Conservation (phyloP, 2,113 vertebrate genomes). For the Grallaria varia region DNA sequence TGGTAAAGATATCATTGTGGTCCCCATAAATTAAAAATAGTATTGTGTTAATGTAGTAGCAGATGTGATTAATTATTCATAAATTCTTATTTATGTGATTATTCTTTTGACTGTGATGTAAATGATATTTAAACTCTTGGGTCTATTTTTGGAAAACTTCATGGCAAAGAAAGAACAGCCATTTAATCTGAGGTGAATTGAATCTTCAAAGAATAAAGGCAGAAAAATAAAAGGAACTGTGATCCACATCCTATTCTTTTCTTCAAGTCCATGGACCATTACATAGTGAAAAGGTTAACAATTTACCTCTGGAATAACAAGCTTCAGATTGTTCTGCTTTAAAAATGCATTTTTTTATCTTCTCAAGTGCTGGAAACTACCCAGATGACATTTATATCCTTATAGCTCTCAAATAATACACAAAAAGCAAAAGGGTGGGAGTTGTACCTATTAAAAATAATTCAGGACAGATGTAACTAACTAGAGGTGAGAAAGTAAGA, state of each 20-base stretch:
- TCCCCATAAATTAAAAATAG: constrained; percentile 61
- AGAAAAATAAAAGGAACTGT: not conserved
- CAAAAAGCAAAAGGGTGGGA: not conserved
- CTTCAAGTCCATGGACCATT: not conserved
- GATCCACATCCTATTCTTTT: not conserved
- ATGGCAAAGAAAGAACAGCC: not conserved
- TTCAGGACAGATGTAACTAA: not conserved
- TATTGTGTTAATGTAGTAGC: constrained; percentile 40
- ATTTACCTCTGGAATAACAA: constrained; percentile 25
- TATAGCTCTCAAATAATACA: not conserved
- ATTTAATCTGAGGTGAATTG: not conserved
- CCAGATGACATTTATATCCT: not conserved
- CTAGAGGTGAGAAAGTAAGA: not conserved
- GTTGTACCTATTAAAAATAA: not conserved
- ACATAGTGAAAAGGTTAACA: constrained; percentile 6
- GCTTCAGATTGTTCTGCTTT: not conserved
- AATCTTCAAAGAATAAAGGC: not conserved
- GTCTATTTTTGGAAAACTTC: constrained; percentile 57
- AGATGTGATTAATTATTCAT: constrained; percentile 71
- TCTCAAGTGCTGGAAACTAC: not conserved
- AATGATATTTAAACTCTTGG: constrained; percentile 43
- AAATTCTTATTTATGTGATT: constrained; percentile 72
- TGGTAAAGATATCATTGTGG: constrained; percentile 6
- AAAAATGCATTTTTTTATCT: constrained; percentile 28
- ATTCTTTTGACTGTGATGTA: constrained; percentile 62